phyloP scores from a whole-genome alignment of 2,797 vertebrate species.

The Micrastur ruficollis region DNA sequence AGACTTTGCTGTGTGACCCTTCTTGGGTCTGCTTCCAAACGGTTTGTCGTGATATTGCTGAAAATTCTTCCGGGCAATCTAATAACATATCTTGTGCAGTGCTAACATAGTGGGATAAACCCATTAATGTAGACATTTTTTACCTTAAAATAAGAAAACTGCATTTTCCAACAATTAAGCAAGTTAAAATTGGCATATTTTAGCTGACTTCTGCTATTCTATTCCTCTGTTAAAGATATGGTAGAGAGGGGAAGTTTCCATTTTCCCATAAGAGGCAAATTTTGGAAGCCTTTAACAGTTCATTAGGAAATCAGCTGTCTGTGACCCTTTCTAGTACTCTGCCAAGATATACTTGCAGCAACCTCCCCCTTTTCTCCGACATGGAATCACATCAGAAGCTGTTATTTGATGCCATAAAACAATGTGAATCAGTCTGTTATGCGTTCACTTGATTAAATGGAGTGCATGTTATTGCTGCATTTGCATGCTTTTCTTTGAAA shows the following conservation, averaged over 20 bases:
- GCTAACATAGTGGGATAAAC: neutral
- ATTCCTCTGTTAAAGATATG: neutral
- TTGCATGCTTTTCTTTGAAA: constrained; percentile 43
- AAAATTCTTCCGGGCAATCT: neutral
- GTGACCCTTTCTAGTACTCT: constrained; percentile 39
- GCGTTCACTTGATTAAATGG: constrained; percentile 56
- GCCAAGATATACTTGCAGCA: constrained; percentile 48
- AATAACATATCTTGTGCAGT: neutral
- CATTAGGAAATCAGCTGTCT: constrained; percentile 29
- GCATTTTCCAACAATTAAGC: neutral
- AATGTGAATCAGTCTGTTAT: constrained; percentile 49
- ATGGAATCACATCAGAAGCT: constrained; percentile 34
- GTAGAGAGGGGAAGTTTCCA: neutral
- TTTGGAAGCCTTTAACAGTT: constrained; percentile 57
- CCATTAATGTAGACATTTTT: neutral
- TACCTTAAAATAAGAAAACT: neutral
- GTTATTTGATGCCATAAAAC: constrained; percentile 51
- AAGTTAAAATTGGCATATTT: constrained; percentile 13
- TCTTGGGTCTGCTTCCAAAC: constrained; percentile 29
- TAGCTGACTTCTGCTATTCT: constrained; percentile 9
- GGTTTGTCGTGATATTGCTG: constrained; percentile 21
- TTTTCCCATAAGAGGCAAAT: constrained; percentile 10
- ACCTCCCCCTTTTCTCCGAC: constrained; percentile 3
- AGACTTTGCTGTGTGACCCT: constrained; percentile 24
- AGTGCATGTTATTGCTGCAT: constrained; percentile 57